Evolutionary conservation across 1,140 invertebrate species (phyloP), one percentile per base, ranked within the genome.

Genomic region (Neodiprion lecontei): DNA sequence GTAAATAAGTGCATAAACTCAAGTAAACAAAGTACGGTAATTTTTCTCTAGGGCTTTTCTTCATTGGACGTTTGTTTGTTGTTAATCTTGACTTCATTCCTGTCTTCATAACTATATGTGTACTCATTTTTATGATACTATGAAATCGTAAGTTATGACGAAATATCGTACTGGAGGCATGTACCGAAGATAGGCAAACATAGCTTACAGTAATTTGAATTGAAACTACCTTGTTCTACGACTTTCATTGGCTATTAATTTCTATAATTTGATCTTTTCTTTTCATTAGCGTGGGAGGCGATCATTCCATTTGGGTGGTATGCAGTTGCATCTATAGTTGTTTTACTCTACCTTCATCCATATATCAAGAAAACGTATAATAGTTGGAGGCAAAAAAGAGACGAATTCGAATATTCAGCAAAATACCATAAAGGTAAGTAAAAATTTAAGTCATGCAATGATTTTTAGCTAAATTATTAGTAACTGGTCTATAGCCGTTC

Each of bases 361-460:
- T 81, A 83, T 70, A 75, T 88, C 10, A 23, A 75, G 69, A 77
- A 83, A 73, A 84, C 80, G 71, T 88, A 84, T 74, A 76, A 48
- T 9, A 79, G 4, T 9, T 88, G 85, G 85, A 87, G 75, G 75
- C 47, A 71, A 11, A 81, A 79, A 48, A 86, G 75, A 69, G 85
- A 83, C 11, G 85, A 89, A 40, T 53, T 74, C 11, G 81, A 88
- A 69, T 88, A 88, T 79, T 76, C 79, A 21, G 87, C 81, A 47
- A 87, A 88, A 78, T 88, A 89, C 78, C 85, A 88, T 50, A 89
- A 89, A 82, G 84, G 89, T 89, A 80, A 79, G 73, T 17, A 14
- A 7, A 40, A 40, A 40, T 40, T 40, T 40, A 4, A 40, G 28
- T 40, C 28, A 40, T 40, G 28, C 28, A 40, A 40, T 40, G 28